A percentile compares a stretch with the other conserved stretches of the same genome.
Conservation (phyloP, 2,113 vertebrate species). For the Sialia sialis region DNA sequence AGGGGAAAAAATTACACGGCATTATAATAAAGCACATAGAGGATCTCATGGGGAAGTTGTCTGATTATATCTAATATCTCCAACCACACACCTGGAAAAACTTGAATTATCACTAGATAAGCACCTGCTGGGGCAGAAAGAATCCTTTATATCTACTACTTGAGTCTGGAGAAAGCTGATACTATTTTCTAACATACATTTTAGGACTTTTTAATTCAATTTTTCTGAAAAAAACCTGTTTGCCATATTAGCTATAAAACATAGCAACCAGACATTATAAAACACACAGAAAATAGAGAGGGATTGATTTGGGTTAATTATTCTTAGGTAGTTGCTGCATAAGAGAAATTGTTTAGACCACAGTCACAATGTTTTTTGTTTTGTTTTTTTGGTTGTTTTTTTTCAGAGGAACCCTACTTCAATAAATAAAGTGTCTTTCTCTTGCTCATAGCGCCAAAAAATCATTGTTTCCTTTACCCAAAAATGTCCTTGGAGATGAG, state of each 20-base stretch:
- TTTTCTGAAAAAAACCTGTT: not conserved
- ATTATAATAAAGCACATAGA: not conserved
- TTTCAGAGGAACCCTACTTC: not conserved
- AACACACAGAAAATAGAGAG: not conserved
- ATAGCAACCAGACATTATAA: not conserved
- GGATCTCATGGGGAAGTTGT: not conserved
- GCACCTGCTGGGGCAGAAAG: not conserved
- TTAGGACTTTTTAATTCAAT: not conserved
- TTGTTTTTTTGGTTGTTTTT: no score
- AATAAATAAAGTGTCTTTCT: not conserved
- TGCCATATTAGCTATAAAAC: not conserved
- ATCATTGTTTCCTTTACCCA: not conserved
- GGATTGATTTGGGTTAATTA: not conserved
- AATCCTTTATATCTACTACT: not conserved
- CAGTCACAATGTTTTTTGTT: no score
- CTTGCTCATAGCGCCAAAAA: not conserved
- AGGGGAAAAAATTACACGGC: accelerated
- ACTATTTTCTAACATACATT: not conserved
- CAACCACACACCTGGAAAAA: not conserved
- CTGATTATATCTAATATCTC: not conserved
- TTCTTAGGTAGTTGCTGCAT: accelerated
- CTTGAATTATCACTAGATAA: not conserved
- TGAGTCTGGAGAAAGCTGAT: not conserved
- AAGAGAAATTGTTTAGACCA: not conserved
- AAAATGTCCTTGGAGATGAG: not conserved